A percentile compares a stretch with the other conserved stretches of the same genome.
Conservation (phyloP, 2,797 vertebrate species). For the Sparidentex hasta region DNA sequence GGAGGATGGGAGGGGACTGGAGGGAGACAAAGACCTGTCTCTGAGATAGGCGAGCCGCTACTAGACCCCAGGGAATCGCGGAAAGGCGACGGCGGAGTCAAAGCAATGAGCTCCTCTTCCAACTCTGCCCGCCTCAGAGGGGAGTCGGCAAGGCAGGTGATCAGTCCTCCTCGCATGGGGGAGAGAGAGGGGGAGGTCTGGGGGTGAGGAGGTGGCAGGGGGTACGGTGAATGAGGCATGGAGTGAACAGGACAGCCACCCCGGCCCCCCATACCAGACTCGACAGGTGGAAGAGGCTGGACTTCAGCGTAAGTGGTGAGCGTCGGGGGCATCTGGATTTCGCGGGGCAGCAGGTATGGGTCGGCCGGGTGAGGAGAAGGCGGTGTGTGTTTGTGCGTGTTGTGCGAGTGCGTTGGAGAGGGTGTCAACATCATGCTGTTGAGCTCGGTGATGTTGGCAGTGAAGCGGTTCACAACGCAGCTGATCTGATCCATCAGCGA, state of each 20-base stretch:
- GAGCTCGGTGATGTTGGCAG: constrained; percentile 95
- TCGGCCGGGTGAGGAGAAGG: constrained; percentile 77
- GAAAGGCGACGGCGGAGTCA: constrained; percentile 98
- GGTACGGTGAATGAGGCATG: constrained; percentile 74
- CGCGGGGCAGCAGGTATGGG: constrained; percentile 90
- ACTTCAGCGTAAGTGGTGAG: constrained; percentile 96
- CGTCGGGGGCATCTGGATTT: constrained; percentile 91
- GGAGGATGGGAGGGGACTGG: constrained; percentile 77
- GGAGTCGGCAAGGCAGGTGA: constrained; percentile 86
- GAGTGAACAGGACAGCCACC: constrained; percentile 74
- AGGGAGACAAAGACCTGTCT: constrained; percentile 86
- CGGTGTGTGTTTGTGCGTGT: constrained; percentile 75
- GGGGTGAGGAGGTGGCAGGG: constrained; percentile 62
- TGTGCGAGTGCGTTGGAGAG: constrained; percentile 79
- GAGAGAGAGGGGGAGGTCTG: constrained; percentile 72
- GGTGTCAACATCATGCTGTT: constrained; percentile 96
- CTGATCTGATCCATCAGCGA: constrained; percentile 98
- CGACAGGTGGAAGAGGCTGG: constrained; percentile 92
- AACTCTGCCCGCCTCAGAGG: constrained; percentile 89
- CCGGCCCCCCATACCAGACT: constrained; percentile 80
- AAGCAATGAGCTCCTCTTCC: constrained; percentile 95
- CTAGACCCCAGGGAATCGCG: constrained; percentile 95
- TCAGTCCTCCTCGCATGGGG: constrained; percentile 78
- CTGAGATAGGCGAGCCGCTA: constrained; percentile 91
- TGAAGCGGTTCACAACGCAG: constrained; percentile 96